These are phyloP conservation scores for Styela plicata DNA, from an alignment of 23 tunicate species.

Conservation along the genomic window DNA sequence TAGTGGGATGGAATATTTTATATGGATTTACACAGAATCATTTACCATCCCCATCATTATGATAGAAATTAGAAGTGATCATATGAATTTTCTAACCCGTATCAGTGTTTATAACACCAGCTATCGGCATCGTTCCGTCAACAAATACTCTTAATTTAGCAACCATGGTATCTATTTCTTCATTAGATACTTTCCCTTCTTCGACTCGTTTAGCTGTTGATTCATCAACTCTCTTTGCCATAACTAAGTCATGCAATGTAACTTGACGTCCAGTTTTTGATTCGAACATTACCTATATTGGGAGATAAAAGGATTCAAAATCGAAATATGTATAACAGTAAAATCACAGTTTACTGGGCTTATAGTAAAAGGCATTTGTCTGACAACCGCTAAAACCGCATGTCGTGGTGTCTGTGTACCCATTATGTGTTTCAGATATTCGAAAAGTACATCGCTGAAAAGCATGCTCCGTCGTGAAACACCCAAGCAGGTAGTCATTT, in stretches of 20 bases:
- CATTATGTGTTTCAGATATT: no score
- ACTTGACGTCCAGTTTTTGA: slow-evolving; percentile 63
- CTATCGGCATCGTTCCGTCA: slow-evolving; percentile 97
- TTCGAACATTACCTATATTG: slow-evolving; percentile 66
- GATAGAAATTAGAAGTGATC: not conserved
- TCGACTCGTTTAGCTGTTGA: slow-evolving; percentile 68
- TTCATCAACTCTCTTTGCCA: slow-evolving; percentile 74
- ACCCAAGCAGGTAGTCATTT: no score
- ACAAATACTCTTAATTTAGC: slow-evolving; percentile 81
- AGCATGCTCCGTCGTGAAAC: no score
- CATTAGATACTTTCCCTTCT: slow-evolving; percentile 52
- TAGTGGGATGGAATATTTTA: no score
- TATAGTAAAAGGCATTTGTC: no score
- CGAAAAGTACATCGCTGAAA: no score
- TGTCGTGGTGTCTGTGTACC: no score
- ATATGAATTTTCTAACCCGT: slow-evolving; percentile 44
- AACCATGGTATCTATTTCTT: slow-evolving; percentile 78
- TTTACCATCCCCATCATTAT: no score
- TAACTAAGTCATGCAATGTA: slow-evolving; percentile 48
- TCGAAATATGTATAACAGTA: not conserved
- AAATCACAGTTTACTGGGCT: no score
- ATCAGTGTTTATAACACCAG: slow-evolving; percentile 81
- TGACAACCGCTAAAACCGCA: no score
- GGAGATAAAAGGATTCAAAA: not conserved
- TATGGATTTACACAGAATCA: no score